These are phyloP conservation scores for Caenorhabditis sp. DNA, from an alignment of 2,888 invertebrate species.

Conservation along the genomic window DNA sequence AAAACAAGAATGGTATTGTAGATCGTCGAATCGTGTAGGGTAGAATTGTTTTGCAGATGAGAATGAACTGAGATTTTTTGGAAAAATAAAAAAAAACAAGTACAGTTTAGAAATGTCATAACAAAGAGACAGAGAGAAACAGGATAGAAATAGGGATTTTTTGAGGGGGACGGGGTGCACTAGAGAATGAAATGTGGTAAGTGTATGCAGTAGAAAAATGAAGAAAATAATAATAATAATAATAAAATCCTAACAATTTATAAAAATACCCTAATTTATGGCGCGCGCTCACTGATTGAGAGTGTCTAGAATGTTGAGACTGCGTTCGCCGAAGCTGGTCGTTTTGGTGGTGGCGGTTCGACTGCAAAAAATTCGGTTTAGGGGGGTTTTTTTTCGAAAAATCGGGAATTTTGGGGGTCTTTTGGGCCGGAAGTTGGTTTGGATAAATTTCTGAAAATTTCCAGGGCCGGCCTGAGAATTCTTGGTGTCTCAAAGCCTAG, in stretches of 20 bases:
- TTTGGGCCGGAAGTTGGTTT: conserved; percentile 4
- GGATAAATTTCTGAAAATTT: conserved; percentile 8
- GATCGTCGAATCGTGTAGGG: background rate
- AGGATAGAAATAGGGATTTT: background rate
- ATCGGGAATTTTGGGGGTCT: conserved; percentile 26
- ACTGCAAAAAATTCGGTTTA: conserved; percentile 11
- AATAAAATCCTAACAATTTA: background rate
- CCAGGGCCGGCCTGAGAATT: background rate
- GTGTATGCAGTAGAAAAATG: background rate
- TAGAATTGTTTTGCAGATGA: background rate
- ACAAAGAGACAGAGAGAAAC: background rate
- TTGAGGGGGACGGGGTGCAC: background rate
- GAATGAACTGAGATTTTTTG: background rate
- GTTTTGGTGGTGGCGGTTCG: conserved; percentile 12
- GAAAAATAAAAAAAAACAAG: no score
- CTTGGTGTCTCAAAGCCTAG: no score
- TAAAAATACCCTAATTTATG: background rate
- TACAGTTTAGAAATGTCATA: background rate
- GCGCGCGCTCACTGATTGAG: background rate
- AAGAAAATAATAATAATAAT: background rate
- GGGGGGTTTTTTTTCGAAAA: background rate
- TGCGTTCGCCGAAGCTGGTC: conserved; percentile 28
- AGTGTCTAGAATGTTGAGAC: background rate
- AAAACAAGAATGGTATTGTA: background rate
- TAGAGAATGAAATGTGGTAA: no score